Evolutionary conservation across 92 coral and sea anemone species (phyloP).

Genomic region (Umimayanthus kanabou): DNA sequence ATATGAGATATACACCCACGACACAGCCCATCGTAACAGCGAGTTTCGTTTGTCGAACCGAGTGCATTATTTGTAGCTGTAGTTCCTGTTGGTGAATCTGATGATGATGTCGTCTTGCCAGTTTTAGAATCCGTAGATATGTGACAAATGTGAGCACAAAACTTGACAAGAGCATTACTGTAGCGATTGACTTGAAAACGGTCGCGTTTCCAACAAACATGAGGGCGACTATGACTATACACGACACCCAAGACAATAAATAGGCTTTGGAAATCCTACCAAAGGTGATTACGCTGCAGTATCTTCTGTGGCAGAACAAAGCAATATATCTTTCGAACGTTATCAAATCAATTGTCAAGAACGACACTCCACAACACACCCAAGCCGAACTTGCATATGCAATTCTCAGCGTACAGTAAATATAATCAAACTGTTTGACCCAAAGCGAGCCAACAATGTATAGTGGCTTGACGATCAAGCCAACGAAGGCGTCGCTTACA

Average conservation of each 20-base stretch:
- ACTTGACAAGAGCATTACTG: neutral
- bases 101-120: slow-evolving; percentile 24
- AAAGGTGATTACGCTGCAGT: slow-evolving; percentile 9
- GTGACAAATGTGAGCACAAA: slow-evolving; percentile 2
- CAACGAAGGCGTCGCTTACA: slow-evolving; percentile 19
- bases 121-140: slow-evolving; percentile 18
- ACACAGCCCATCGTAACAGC: slow-evolving; percentile 31
- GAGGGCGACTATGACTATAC: neutral
- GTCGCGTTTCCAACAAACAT: neutral
- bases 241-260: neutral
- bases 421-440: neutral
- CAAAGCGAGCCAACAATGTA: slow-evolving; percentile 17
- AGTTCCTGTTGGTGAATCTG: slow-evolving; percentile 30
- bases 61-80: neutral
- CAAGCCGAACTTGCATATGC: slow-evolving; percentile 19
- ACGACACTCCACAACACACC: slow-evolving; percentile 38
- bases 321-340: slow-evolving; percentile 21
- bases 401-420: slow-evolving; percentile 14
- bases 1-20: slow-evolving; percentile 18
- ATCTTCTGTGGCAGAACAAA: slow-evolving; percentile 18
- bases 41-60: slow-evolving; percentile 25
- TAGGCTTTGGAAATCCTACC: neutral
- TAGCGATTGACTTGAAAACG: slow-evolving; percentile 1
- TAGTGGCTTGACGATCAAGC: slow-evolving; percentile 22
- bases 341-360: neutral